Evolutionary conservation across 2,113 vertebrate genomes (phyloP).

Genomic region (Strigops habroptila): DNA sequence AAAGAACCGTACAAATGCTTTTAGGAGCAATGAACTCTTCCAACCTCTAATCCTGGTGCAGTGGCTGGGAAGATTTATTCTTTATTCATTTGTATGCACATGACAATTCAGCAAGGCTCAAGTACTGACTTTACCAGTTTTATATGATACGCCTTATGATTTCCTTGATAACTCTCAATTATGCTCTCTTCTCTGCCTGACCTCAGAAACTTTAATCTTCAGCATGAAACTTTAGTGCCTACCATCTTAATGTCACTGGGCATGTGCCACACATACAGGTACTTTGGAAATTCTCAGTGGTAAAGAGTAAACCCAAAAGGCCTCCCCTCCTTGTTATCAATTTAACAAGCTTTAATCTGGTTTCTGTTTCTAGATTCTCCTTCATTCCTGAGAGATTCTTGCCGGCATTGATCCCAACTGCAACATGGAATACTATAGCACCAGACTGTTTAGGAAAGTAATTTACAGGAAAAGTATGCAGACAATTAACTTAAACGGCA

Average conservation of each 20-base stretch:
- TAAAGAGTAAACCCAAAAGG: neutral
- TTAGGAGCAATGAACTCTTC: neutral
- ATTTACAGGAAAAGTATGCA: slow-evolving; percentile 17
- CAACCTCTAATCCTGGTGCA: neutral
- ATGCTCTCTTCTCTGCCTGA: neutral
- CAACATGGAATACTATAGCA: neutral
- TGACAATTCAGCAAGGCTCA: slow-evolving; percentile 1
- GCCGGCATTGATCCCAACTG: neutral
- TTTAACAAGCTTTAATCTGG: neutral
- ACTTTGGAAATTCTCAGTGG: neutral
- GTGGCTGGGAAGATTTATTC: neutral
- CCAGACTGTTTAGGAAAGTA: neutral
- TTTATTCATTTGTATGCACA: slow-evolving; percentile 42
- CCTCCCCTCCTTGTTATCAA: neutral
- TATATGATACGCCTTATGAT: slow-evolving; percentile 41
- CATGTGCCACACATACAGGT: neutral
- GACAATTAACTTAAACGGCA: slow-evolving; percentile 29
- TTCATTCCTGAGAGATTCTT: neutral
- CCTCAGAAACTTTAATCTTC: slow-evolving; percentile 29
- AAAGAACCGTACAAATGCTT: neutral
- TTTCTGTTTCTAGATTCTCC: neutral
- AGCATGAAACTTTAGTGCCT: neutral
- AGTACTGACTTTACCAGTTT: slow-evolving; percentile 14
- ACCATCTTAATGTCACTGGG: neutral
- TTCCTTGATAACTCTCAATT: slow-evolving; percentile 44